phyloP scores from a whole-genome alignment of 2,888 invertebrate genomes.

The Sminthurides aquaticus region DNA sequence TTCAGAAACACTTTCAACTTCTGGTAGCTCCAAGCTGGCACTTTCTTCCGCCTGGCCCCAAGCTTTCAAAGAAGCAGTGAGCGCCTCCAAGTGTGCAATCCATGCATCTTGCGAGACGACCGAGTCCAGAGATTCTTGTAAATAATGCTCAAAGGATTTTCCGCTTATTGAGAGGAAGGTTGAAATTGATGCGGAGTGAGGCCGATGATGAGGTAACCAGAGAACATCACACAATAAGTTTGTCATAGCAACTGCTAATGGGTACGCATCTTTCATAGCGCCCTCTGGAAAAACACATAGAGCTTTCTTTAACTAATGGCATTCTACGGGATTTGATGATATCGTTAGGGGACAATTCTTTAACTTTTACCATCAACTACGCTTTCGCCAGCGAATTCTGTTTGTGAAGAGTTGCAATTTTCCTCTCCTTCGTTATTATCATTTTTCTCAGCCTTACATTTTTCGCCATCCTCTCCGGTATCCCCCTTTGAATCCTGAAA shows the following conservation, averaged over 20 bases:
- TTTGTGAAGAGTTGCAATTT: too few relatives aligned
- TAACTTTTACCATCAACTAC: background rate
- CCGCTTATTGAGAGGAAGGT: slow-evolving; percentile 42
- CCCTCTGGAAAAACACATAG: slow-evolving; percentile 11
- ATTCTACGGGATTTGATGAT: too few relatives aligned
- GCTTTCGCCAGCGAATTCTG: background rate
- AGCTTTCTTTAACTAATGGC: too few relatives aligned
- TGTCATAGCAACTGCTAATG: slow-evolving; percentile 39
- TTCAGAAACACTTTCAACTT: slow-evolving; percentile 27
- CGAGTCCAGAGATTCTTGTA: slow-evolving; percentile 37
- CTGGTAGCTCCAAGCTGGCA: slow-evolving; percentile 17
- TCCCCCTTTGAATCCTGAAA: too few relatives aligned
- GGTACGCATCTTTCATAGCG: slow-evolving; percentile 27
- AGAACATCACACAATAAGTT: slow-evolving; percentile 42
- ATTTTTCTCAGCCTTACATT: background rate
- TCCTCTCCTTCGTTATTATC: slow-evolving; percentile 3
- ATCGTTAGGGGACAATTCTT: too few relatives aligned
- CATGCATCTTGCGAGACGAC: slow-evolving; percentile 39
- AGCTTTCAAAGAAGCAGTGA: slow-evolving; percentile 29
- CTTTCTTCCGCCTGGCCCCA: slow-evolving; percentile 29
- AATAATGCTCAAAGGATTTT: slow-evolving; percentile 41
- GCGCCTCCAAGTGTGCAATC: slow-evolving; percentile 36
- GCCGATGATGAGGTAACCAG: slow-evolving; percentile 41
- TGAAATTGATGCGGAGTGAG: slow-evolving; percentile 39
- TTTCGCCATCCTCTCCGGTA: too few relatives aligned